Percentiles rank a stretch among this genome's conserved stretches.
Evolutionary conservation across 2,888 invertebrate genomes (phyloP).

Genomic region (Drosophila pseudotalamancana): DNA sequence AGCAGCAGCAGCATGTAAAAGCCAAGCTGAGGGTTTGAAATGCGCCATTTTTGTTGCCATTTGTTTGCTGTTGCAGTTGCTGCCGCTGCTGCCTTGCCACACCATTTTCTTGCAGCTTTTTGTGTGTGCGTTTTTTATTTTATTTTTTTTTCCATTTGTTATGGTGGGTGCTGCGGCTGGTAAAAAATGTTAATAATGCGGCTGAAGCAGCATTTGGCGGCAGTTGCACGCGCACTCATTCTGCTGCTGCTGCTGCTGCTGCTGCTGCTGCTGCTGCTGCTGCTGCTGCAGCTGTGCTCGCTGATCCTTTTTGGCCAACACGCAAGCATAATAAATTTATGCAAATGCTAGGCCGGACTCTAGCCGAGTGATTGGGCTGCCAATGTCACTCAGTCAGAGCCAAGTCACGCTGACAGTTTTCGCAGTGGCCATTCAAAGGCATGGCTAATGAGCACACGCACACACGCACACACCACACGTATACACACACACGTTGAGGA

Average conservation of each 20-base stretch:
- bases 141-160: conserved; percentile 10
- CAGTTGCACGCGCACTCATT: conserved; percentile 63
- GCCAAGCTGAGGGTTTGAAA: conserved; percentile 64
- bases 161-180: conserved; percentile 52
- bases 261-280: background rate
- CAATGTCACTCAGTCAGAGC: conserved; percentile 48
- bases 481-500: conserved; percentile 20
- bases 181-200: conserved; percentile 76
- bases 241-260: conserved; percentile 31
- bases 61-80: conserved; percentile 58
- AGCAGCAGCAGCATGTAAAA: too few species aligned
- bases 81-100: conserved; percentile 39
- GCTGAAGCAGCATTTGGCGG: conserved; percentile 59
- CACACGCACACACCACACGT: background rate
- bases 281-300: conserved; percentile 6
- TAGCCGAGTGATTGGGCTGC: conserved; percentile 45
- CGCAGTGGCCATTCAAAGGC: conserved; percentile 56
- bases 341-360: conserved; percentile 58
- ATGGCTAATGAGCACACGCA: conserved; percentile 66
- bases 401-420: conserved; percentile 58
- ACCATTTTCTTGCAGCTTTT: conserved; percentile 55
- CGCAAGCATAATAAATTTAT: conserved; percentile 71
- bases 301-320: conserved; percentile 60
- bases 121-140: conserved; percentile 7
- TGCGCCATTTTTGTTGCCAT: conserved; percentile 81